phyloP scores from a whole-genome alignment of 2,888 invertebrate species.

The Thyatira batis region DNA sequence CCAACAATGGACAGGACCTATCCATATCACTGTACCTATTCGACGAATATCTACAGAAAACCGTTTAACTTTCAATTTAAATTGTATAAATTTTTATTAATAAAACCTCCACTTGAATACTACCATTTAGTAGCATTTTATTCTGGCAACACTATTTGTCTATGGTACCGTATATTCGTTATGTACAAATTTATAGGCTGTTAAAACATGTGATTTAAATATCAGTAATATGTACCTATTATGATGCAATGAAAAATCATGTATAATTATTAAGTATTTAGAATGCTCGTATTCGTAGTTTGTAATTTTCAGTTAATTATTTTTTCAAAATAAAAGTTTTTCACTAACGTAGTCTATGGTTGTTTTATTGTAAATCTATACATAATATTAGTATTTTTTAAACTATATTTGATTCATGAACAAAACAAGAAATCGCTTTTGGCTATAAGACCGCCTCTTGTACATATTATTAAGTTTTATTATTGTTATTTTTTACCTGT shows the following conservation, averaged over 20 bases:
- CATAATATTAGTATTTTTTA: too few relatives aligned
- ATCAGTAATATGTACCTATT: too few relatives aligned
- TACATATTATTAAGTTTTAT: too few relatives aligned
- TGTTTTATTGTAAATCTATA: background rate
- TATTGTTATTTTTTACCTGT: too few relatives aligned
- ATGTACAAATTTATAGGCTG: constrained; percentile 48
- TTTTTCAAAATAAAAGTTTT: constrained; percentile 37
- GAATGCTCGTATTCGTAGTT: constrained; percentile 21
- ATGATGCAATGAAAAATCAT: background rate
- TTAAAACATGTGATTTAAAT: constrained; percentile 26
- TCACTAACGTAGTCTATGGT: constrained; percentile 1
- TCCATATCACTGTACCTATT: constrained; percentile 88
- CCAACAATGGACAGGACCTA: constrained; percentile 77
- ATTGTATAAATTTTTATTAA: background rate
- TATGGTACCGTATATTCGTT: constrained; percentile 6
- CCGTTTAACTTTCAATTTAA: constrained; percentile 40
- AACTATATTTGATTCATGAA: too few relatives aligned
- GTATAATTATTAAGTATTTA: constrained; percentile 8
- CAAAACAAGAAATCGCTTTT: too few relatives aligned
- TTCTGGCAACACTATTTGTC: constrained; percentile 24
- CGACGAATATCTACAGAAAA: constrained; percentile 85
- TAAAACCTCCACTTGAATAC: constrained; percentile 7
- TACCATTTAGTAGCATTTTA: constrained; percentile 34
- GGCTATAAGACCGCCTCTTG: too few relatives aligned
- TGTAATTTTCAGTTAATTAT: constrained; percentile 26